phyloP scores from a whole-genome alignment of 2,113 vertebrate species.

The Notarius quadriscutis region DNA sequence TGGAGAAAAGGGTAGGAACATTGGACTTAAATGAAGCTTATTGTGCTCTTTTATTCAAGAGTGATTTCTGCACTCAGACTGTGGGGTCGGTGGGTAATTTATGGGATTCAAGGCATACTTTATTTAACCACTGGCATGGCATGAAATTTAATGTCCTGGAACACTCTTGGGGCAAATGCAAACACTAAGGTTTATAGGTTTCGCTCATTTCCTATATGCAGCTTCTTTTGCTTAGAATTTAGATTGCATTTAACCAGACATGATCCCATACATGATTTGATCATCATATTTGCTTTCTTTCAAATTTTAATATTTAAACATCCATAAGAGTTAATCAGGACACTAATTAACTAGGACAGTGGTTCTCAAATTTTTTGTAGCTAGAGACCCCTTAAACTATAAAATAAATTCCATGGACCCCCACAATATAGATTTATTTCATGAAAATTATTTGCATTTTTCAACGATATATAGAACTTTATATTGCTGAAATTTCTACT shows the following conservation, averaged over 20 bases:
- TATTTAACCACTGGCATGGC: slow-evolving; percentile 24
- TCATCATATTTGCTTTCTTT: not conserved
- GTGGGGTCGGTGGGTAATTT: slow-evolving; percentile 32
- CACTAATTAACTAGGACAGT: too few species aligned
- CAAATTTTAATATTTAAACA: not conserved
- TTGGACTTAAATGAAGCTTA: slow-evolving; percentile 29
- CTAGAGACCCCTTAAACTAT: too few species aligned
- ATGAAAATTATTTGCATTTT: too few species aligned
- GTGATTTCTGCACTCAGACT: slow-evolving; percentile 22
- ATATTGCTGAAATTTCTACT: too few species aligned
- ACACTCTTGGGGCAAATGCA: slow-evolving; percentile 1
- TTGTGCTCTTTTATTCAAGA: slow-evolving; percentile 37
- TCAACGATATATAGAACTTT: too few species aligned
- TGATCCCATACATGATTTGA: not conserved
- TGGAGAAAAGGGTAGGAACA: slow-evolving; percentile 1
- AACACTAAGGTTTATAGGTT: not conserved
- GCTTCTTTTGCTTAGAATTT: not conserved
- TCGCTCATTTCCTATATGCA: not conserved
- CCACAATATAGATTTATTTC: too few species aligned
- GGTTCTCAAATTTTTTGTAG: too few species aligned
- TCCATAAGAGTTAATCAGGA: not conserved
- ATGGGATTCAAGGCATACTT: slow-evolving; percentile 33
- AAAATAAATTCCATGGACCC: too few species aligned
- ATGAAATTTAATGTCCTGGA: slow-evolving; percentile 24
- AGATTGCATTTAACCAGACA: too few species aligned